Evolutionary conservation across 2,113 vertebrate species (phyloP).

Genomic region (Podarcis raffonei): DNA sequence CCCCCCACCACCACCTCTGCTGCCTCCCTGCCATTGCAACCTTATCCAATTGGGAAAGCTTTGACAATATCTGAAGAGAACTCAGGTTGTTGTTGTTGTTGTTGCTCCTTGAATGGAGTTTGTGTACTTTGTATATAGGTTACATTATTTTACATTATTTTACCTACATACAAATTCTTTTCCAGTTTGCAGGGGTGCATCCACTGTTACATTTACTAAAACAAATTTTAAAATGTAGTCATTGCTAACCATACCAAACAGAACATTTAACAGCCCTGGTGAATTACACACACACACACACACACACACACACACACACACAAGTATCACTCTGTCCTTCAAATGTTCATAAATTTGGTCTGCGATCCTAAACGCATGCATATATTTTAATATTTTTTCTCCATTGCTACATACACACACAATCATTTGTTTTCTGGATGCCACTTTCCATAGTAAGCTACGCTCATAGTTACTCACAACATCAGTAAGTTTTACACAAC

Average conservation of each 20-base stretch:
- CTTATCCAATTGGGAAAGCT: background rate
- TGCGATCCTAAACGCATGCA: background rate
- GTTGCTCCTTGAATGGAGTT: background rate
- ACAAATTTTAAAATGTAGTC: background rate
- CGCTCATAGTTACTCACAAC: no score
- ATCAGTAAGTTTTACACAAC: no score
- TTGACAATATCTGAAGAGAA: background rate
- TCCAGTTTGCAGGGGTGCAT: no score
- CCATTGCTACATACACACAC: no score
- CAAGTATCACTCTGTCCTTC: no score
- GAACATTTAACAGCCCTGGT: background rate
- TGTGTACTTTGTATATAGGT: background rate
- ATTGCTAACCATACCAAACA: background rate
- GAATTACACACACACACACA: no score
- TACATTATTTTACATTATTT: background rate
- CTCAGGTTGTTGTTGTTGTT: no score
- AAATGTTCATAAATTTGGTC: background rate
- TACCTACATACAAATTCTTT: background rate
- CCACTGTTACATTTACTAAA: background rate
- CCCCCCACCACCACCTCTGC: background rate
- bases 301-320: background rate
- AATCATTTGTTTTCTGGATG: no score
- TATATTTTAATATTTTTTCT: no score
- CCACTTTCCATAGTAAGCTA: no score
- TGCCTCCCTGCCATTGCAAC: background rate